Evolutionary conservation across 2,113 vertebrate genomes (phyloP), one percentile per base, ranked within the genome.

Genomic region (Anoura caudifer): DNA sequence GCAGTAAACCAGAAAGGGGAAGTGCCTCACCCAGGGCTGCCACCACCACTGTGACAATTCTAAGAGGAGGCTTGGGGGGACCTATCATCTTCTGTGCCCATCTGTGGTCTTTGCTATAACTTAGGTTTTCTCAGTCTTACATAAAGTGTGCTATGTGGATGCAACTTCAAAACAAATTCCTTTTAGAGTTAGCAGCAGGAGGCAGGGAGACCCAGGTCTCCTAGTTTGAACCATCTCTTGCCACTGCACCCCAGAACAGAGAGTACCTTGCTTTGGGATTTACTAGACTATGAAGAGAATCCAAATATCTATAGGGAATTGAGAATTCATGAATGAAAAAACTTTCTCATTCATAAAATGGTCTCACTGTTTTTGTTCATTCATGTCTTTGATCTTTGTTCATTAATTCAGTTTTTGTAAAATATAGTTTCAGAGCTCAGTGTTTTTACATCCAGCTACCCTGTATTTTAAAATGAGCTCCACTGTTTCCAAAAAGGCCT

Each of bases 31-130:
- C 38, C 70, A 33, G 59, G 65, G 47, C 22, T 31, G 4, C 36
- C 5, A 7, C 28, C 7, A 9, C 28, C 5, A 0, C 31, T 0
- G 1, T 4, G 70, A 43, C 28, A 4, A 1, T 7, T n/a, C 54
- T 5, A 43, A 11, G 73, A 10, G 19, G 65, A 41, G 79, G 54
- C 33, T 54, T 12, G 1, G 0, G 45, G 43, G 87, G 59, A n/a
- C 45, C 52, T 6, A 6, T 17, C 20, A 17, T 41, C 12, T 33
- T 54, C 43, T 2, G 33, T 19, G 38, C 7, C 38, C 31, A 43
- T 31, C 15, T 79, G 33, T 2, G 0, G 67, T 73, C 79, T 82
- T 87, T 50, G 86, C 28, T 2, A 15, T 38, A 63, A 96, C 47
- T 41, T 20, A 11, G 20, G 41, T 54, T 95, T 96, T 82, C 86